Base-by-base conservation (phyloP, 2,797 vertebrate genomes). In the Amniataba percoides region DNA sequence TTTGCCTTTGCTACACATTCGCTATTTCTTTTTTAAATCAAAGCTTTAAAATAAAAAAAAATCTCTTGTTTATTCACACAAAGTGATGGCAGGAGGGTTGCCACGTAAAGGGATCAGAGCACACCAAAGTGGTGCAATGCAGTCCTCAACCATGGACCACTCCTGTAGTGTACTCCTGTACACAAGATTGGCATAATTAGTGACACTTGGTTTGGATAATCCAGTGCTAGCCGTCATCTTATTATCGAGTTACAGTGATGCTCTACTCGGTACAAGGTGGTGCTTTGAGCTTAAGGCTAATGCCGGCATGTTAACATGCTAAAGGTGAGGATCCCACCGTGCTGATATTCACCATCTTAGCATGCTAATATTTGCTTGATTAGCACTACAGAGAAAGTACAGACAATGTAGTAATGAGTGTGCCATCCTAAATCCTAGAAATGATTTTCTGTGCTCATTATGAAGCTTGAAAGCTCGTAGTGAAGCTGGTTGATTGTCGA, bases 21-120 rank as follows among this genome's bases (percentile, higher is more conserved):
- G 2, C 57, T 62, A 78, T 85, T 84, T 84, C 46, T 67, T 86
- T 85, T 85, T 65, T 49, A 27, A 83, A 84, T 89, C 78, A 88
- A 82, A 85, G 62, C 70, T 74, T 73, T 57, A 62, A 72, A 61
- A 61, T 19, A 21, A 48, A 48, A 27, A 71, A 71, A 67, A 46
- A n/a, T 10, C 16, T 46, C 27, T 78, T 80, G 79, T 86, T 83
- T 86, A 74, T 88, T 71, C 19, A 34, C 36, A 70, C 56, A 74
- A 79, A 82, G 57, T 52, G 62, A 58, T 48, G 36, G 60, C 62
- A 76, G 74, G 66, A 25, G 43, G 59, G 64, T 62, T 77, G 46
- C 49, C 72, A 45, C 31, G 15, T 55, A 34, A 64, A 74, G 25
- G 34, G 65, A 83, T 80, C 68, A 49, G 39, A 58, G 51, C 15